Base-by-base conservation (phyloP, 2,888 invertebrate species). In the Cryptocheilus praepositus region DNA sequence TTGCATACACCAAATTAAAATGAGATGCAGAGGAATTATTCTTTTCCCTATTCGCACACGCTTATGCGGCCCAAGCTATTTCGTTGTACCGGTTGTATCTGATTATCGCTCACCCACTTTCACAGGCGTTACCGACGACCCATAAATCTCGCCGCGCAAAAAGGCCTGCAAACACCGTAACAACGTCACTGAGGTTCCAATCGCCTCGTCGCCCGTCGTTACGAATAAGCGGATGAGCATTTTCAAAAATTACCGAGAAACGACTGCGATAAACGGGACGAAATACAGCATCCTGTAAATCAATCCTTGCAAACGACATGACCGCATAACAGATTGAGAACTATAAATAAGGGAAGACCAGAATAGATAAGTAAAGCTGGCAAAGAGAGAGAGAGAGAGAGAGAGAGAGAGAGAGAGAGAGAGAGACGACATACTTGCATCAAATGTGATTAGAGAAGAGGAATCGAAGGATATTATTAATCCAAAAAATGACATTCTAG, bases 231-330 rank as follows among this genome's bases (percentile, higher is more conserved):
- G 53, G 28, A 45, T 51, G 60, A 44, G 57, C 62, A 64, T 64
- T 69, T 69, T 69, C 61, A 19, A 68, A 67, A 71, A 64, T 59
- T 64, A 58, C 58, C 60, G 62, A 45, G 45, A n/a, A 64, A 49
- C 53, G n/a, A 45, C 28, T 45, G 44, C 49, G 36, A 36, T 36
- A 60, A 52, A 61, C 70, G 64, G 73, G 68, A 61, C 71, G 64
- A 74, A 71, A 71, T 71, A 74, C 62, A 16, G 72, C 67, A 53
- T 45, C 70, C 52, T 71, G 67, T 71, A 71, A 74, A 74, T 74
- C 74, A 73, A 74, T 73, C 72, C 54, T 53, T 49, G 64, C 56
- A 49, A 19, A 51, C 55, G 52, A 61, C 61, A 51, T 70, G 67
- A 74, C 67, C 59, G 51, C 28, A 7, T 28, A 28, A 28, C 28